Evolutionary conservation across 2,888 invertebrate species (phyloP), one percentile per base, ranked within the genome.

Genomic region (Lasioglossum calceatum): DNA sequence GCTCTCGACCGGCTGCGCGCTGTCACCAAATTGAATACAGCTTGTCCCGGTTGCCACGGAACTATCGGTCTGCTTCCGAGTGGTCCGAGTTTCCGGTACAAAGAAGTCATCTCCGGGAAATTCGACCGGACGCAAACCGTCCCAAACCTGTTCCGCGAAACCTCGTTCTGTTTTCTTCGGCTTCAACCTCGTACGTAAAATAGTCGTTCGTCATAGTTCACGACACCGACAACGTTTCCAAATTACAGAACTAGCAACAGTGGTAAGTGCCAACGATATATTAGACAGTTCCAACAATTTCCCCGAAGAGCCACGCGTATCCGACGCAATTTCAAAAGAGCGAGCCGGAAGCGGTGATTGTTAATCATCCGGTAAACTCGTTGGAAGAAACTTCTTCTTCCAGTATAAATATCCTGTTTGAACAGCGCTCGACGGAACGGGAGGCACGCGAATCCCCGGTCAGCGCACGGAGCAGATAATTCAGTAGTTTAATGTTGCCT

Each of bases 401-500:
- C 16, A 2, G 64, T 27, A 14, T 64, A 14, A 32, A 32, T 64
- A 64, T 64, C 64, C 32, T 27, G 12, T 61, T 16, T 4, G 14
- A 61, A 27, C 27, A 27, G 4, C 27, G 61, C n/a, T 36, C 67
- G 32, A 67, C 16, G 8, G 19, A 32, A 36, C 2, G 36, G 19
- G 32, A 39, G 67, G 67, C 67, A 36, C 67, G 36, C 67, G 64
- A 70, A 23, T 39, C 10, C 67, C 67, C 67, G 36, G 67, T 32
- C 19, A 70, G 23, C 67, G 36, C 19, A 32, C 19, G 10, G 36
- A 23, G 23, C 39, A 36, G 23, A 42, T 36, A 70, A 70, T 32
- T 77, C 61, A 32, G 54, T n/a, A 44, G 76, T 27, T 42, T 77
- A 64, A 77, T 44, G 76, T 58, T 64, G 61, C 64, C 5, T 61